Evolutionary conservation across 2,113 vertebrate genomes (phyloP).

Genomic region (Struthidea cinerea): DNA sequence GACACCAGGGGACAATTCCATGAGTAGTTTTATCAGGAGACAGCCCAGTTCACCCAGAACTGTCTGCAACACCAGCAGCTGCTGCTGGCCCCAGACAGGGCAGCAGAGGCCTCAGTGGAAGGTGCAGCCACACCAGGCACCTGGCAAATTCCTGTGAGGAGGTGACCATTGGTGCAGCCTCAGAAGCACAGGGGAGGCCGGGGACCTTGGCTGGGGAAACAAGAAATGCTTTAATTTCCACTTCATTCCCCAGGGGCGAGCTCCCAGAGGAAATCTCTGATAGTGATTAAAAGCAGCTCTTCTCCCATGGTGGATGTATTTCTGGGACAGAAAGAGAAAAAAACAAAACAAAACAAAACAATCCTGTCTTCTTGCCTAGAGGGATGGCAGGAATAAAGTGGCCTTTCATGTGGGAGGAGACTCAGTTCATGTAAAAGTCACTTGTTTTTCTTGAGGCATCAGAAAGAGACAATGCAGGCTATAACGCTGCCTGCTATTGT

Average conservation of each 20-base stretch:
- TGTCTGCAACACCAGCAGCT: neutral
- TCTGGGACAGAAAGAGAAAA: neutral
- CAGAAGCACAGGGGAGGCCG: accelerated
- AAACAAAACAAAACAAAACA: neutral
- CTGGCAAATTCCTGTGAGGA: neutral
- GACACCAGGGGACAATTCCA: neutral
- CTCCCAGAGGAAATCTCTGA: neutral
- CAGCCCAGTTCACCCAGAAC: neutral
- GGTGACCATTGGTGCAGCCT: neutral
- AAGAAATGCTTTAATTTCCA: neutral
- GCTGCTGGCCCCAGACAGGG: neutral
- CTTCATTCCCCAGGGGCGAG: neutral
- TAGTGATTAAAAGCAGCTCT: neutral
- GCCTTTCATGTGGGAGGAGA: neutral
- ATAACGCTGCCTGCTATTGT: neutral
- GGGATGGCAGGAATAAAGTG: neutral
- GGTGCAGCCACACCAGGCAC: neutral
- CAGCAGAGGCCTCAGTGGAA: neutral
- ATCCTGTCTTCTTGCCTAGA: neutral
- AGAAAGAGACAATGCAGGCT: neutral
- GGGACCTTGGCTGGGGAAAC: neutral
- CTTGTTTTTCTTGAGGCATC: neutral
- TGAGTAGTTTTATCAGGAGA: neutral
- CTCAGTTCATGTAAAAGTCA: neutral
- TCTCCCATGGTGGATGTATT: neutral